Evolutionary conservation across 1,140 invertebrate genomes (phyloP).

Genomic region (Anadara kagoshimensis): DNA sequence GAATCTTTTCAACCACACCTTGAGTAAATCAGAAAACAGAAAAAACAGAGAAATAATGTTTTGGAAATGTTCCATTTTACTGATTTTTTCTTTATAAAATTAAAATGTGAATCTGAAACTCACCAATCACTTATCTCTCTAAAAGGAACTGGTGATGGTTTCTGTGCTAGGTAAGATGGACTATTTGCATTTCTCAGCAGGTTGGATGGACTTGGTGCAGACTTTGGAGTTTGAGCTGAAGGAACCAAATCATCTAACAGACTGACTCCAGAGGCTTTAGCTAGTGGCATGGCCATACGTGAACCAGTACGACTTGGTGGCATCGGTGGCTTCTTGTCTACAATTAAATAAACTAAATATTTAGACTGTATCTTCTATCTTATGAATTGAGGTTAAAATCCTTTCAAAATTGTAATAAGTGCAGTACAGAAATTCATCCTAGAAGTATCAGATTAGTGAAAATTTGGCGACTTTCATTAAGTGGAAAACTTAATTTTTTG

Average conservation of each 20-base stretch:
- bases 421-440: neutral
- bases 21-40: too few relatives aligned
- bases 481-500: too few relatives aligned
- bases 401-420: neutral
- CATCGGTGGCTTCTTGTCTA: slow-evolving; percentile 22
- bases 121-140: slow-evolving; percentile 28
- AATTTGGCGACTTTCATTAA: too few relatives aligned
- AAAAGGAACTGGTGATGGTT: slow-evolving; percentile 18
- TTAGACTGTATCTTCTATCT: neutral
- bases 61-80: too few relatives aligned
- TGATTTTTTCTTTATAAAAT: too few relatives aligned
- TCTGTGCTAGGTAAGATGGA: neutral
- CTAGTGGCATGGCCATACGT: slow-evolving; percentile 63
- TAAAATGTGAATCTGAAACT: neutral
- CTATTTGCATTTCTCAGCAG: neutral
- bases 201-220: slow-evolving; percentile 36
- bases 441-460: too few relatives aligned
- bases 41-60: too few relatives aligned
- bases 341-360: slow-evolving; percentile 14
- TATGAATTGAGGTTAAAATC: neutral
- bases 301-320: slow-evolving; percentile 54
- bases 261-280: slow-evolving; percentile 64
- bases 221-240: slow-evolving; percentile 43
- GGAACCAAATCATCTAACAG: slow-evolving; percentile 62
- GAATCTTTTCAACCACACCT: too few relatives aligned